Conservation (phyloP, 37 sponge, comb jelly and placozoan species). For the Haliclona indistincta region DNA sequence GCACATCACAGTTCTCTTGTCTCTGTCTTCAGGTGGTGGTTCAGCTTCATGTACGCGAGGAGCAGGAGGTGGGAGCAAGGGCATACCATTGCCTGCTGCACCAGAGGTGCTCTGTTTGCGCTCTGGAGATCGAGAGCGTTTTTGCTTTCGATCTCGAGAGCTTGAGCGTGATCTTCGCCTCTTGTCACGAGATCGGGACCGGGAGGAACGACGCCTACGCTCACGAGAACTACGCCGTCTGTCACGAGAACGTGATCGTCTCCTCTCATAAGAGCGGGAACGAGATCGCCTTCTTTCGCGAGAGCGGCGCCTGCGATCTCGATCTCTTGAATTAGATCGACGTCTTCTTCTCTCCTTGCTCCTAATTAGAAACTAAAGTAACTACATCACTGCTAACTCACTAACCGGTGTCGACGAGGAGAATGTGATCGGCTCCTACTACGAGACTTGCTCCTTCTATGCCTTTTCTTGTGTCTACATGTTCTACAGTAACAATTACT, state of each 20-base stretch:
- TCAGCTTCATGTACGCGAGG: conserved; percentile 59
- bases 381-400: not conserved
- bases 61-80: no score
- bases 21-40: conserved; percentile 81
- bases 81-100: no score
- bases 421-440: conserved; percentile 25
- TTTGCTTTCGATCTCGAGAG: no score
- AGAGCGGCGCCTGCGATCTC: conserved; percentile 22
- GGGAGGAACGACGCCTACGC: no score
- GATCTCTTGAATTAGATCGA: not conserved
- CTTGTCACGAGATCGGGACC: no score
- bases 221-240: not conserved
- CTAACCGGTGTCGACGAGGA: not conserved
- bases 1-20: conserved; percentile 92
- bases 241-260: not conserved
- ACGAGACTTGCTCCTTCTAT: conserved; percentile 35
- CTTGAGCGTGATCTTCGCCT: no score
- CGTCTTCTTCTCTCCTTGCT: conserved; percentile 1
- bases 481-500: no score
- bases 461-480: conserved; percentile 13
- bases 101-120: no score
- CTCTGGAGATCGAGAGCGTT: no score
- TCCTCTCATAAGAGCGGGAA: conserved; percentile 4
- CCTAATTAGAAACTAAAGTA: not conserved
- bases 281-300: conserved; percentile 40